A percentile compares a stretch with the other conserved stretches of the same genome.
Evolutionary conservation across 2,113 vertebrate species (phyloP).

Genomic region (Fukomys damarensis): DNA sequence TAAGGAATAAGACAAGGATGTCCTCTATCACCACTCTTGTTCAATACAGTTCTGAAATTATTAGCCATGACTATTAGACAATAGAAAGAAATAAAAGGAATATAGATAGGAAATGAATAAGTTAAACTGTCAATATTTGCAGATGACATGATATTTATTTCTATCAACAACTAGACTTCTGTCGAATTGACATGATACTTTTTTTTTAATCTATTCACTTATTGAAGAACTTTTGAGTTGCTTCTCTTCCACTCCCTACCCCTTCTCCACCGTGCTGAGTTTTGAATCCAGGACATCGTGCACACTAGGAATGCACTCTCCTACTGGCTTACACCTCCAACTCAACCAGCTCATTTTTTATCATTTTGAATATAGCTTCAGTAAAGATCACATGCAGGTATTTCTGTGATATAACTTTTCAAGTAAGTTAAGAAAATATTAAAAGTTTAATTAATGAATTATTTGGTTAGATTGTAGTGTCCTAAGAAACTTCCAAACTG

Average conservation of each 20-base stretch:
- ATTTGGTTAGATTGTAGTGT: not conserved
- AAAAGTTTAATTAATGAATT: not conserved
- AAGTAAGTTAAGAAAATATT: not conserved
- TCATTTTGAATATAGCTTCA: not conserved
- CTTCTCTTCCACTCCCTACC: not conserved
- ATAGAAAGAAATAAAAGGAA: too few species aligned
- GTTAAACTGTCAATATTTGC: too few species aligned
- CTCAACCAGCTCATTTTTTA: not conserved
- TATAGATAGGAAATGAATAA: too few species aligned
- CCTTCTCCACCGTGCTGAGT: not conserved
- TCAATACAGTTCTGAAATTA: too few species aligned
- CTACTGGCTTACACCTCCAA: not conserved
- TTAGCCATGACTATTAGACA: too few species aligned
- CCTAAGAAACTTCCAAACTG: not conserved
- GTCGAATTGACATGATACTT: not conserved
- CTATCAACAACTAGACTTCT: not conserved
- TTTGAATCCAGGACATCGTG: not conserved
- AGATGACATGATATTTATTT: not conserved
- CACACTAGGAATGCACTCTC: not conserved
- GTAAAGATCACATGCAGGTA: not conserved
- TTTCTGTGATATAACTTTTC: not conserved
- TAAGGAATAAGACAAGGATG: too few species aligned
- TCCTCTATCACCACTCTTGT: too few species aligned
- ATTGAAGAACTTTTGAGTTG: not conserved
- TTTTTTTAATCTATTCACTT: not conserved